Evolutionary conservation across 2,888 invertebrate genomes (phyloP).

Genomic region (Leucophora obtusa): DNA sequence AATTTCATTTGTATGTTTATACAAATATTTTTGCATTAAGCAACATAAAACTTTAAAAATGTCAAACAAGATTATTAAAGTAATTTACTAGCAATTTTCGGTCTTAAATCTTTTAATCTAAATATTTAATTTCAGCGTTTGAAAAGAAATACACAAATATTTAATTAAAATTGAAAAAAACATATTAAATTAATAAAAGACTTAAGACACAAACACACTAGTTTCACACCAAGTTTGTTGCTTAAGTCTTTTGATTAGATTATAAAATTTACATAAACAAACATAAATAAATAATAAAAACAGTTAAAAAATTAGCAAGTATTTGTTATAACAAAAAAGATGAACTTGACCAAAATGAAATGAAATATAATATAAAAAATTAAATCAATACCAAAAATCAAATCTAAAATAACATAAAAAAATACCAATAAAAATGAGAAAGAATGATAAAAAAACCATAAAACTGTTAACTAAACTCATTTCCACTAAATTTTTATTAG

Average conservation of each 20-base stretch:
- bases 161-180: no score
- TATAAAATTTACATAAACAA: background rate
- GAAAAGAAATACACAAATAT: no score
- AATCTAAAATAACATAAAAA: background rate
- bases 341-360: constrained; percentile 1
- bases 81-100: no score
- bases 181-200: background rate
- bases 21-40: no score
- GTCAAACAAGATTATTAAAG: no score
- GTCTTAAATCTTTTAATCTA: no score
- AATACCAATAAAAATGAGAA: background rate
- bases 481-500: background rate
- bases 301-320: background rate
- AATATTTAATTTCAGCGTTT: no score
- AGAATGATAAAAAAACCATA: background rate
- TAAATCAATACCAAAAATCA: no score
- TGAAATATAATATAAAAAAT: no score
- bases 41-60: no score
- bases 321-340: background rate
- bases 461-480: background rate
- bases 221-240: background rate
- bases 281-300: background rate
- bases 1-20: no score
- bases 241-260: constrained; percentile 66
- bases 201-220: background rate